Evolutionary conservation across 2,113 vertebrate genomes (phyloP), one percentile per base, ranked within the genome.

Genomic region (Kobus ellipsiprymnus): DNA sequence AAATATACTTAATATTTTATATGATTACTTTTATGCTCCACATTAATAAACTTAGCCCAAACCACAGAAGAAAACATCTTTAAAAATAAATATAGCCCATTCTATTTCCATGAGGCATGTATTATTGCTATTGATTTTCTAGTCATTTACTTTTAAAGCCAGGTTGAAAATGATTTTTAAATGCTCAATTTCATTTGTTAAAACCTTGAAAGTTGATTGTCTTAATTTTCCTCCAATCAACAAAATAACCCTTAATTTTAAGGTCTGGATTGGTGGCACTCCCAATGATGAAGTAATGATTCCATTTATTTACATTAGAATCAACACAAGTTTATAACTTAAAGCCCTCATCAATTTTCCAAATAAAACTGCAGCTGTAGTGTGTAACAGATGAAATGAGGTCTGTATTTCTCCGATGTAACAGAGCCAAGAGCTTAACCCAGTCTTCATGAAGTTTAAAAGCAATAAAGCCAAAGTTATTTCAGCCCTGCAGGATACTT

Each of bases 221-320:
- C 27, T 93, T 94, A 97, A 97, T 98, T 98, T 98, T 91, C 62
- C 9, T 93, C 64, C 90, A 97, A 89, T 98, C 95, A 97, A 97
- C 23, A 98, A 87, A 96, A 98, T 54, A 98, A 91, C 40, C 36
- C 44, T 91, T 94, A 96, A 97, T 98, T 97, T 98, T 93, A 97
- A 95, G 87, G 82, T 96, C 97, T 93, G 59, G n/a, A 94, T 98
- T 96, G 97, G 80, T 85, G 19, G 44, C 96, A 95, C 50, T 97
- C 52, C 81, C 96, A 89, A 89, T 5, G 52, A 44, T 86, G 89
- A 97, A 74, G 54, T 86, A 98, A 94, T 90, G 95, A 97, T 90
- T 91, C 82, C 25, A 98, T 97, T 98, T 92, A 97, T 98, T 98
- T 98, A 97, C 83, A 96, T 98, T 97, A 97, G 92, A 97, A 98